A percentile compares a stretch with the other conserved stretches of the same genome.
Evolutionary conservation across 1,140 invertebrate genomes (phyloP).

Genomic region (Trichogramma pretiosum): DNA sequence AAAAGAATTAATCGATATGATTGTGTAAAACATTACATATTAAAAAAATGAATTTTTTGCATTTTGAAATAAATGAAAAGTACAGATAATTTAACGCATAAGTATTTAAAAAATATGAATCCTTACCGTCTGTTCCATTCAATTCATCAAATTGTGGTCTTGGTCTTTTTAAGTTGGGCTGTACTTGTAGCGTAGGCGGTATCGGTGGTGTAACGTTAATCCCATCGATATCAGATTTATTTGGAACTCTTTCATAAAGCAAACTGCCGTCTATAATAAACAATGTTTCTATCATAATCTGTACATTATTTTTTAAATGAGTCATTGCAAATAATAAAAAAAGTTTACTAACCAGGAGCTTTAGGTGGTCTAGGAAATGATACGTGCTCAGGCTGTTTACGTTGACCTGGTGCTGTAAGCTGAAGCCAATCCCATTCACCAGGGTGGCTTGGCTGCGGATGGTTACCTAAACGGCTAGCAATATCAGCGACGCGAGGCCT

Average conservation of each 20-base stretch:
- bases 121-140: conserved; percentile 82
- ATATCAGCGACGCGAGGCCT: conserved; percentile 64
- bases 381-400: conserved; percentile 69
- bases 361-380: conserved; percentile 83
- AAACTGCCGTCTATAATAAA: conserved; percentile 64
- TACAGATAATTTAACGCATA: too few species aligned
- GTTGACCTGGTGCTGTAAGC: conserved; percentile 66
- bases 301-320: too few species aligned
- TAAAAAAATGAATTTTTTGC: background rate
- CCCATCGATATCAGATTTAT: conserved; percentile 66
- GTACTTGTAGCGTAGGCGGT: conserved; percentile 43
- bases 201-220: conserved; percentile 48
- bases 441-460: conserved; percentile 45
- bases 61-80: too few species aligned
- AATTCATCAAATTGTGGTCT: conserved; percentile 75
- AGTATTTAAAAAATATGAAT: too few species aligned
- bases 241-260: conserved; percentile 73
- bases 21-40: background rate
- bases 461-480: conserved; percentile 63
- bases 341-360: conserved; percentile 59
- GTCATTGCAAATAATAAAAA: too few species aligned
- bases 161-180: conserved; percentile 52
- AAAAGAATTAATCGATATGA: background rate
- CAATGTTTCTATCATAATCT: too few species aligned
- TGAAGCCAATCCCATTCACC: conserved; percentile 72